Base-by-base conservation (phyloP, 2,113 vertebrate genomes). In the Nanorana parkeri region DNA sequence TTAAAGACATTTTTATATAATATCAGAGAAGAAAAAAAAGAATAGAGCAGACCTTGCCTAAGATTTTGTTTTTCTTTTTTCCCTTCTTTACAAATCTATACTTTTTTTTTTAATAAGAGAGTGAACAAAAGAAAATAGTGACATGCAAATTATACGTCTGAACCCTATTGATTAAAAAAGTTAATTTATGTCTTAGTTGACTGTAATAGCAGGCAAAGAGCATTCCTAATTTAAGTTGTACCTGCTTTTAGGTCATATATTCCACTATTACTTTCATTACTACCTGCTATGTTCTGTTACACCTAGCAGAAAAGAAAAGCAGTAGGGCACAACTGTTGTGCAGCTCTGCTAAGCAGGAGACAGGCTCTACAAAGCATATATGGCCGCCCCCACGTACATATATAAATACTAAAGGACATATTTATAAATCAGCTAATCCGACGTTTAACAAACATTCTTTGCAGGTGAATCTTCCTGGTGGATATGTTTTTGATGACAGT, bases 1-100 rank as follows among this genome's bases (percentile, higher is more conserved):
- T 75, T 55, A 75, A 75, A 60, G n/a, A 32, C 28, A 60, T 75
- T 75, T n/a, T 36, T 47, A 32, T 61, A 60, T 74, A 23, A 74
- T 63, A 61, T 24, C 28, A 5, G 32, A 3, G 32, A 36, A 5
- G 41, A 21, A 29, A 55, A 20, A 75, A 8, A 61, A 36, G 28
- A 16, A 60, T 11, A 24, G 55, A 41, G 24, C n/a, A 61, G 29
- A 5, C 73, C 36, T 21, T 13, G 55, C 72, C 17, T 29, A 47
- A 63, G 20, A 75, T 73, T 32, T n/a, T 32, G 54, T 36, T n/a
- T 15, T 29, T 36, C 55, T 60, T 23, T 61, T 75, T 52, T 26
- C 66, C n/a, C 52, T 28, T 51, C 61, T 77, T 51, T 51, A 13
- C 13, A 77, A 66, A 77, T 54, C 7, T 47, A 77, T 52, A 75